phyloP scores from a whole-genome alignment of 2,888 invertebrate genomes.

The Peribatodes rhomboidaria region DNA sequence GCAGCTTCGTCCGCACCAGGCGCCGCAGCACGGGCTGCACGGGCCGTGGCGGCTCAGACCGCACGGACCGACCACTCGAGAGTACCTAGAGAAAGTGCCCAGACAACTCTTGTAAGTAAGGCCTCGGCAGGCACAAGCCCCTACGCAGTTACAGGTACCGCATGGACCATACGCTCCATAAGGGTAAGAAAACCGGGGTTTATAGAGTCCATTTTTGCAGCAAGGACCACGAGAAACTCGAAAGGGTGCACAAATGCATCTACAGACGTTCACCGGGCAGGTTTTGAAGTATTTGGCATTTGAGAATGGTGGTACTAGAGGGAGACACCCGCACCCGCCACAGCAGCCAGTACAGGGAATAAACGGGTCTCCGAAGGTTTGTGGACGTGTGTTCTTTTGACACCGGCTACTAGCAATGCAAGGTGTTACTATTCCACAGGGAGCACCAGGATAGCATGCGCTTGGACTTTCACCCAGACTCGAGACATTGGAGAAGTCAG shows the following conservation, averaged over 20 bases:
- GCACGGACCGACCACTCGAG: slow-evolving; percentile 3
- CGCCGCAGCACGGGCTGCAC: slow-evolving; percentile 5
- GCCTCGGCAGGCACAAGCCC: slow-evolving; percentile 5
- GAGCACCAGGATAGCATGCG: not conserved
- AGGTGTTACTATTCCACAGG: not conserved
- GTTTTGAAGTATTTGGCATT: not conserved
- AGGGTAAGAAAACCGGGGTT: not conserved
- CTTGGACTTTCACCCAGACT: not conserved
- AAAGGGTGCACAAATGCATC: slow-evolving; percentile 3
- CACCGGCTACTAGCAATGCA: no score
- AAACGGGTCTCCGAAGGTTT: not conserved
- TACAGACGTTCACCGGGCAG: not conserved
- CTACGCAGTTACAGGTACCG: not conserved
- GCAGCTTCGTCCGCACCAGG: not conserved
- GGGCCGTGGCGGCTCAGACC: slow-evolving; percentile 7
- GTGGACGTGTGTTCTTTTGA: not conserved
- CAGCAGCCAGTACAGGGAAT: not conserved
- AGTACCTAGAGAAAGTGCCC: not conserved
- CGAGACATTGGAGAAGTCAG: not conserved
- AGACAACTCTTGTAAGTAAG: not conserved
- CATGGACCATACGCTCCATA: slow-evolving; percentile 5
- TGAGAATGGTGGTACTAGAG: not conserved
- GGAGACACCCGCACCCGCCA: slow-evolving; percentile 1
- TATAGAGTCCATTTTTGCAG: not conserved
- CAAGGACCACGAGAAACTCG: slow-evolving; percentile 5